Evolutionary conservation across 2,888 invertebrate genomes (phyloP).

Genomic region (Chrysina gloriosa): DNA sequence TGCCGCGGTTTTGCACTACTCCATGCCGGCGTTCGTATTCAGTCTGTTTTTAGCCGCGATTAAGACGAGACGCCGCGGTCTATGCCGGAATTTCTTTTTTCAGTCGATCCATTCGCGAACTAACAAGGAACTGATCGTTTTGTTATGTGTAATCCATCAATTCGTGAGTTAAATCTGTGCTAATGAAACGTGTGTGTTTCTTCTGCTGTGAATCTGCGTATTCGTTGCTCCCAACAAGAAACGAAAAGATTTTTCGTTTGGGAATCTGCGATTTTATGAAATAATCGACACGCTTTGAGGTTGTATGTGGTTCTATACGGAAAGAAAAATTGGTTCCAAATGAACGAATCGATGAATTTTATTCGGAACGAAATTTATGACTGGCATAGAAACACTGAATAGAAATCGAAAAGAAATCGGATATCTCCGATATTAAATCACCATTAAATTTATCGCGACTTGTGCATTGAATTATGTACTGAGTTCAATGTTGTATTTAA

Average conservation of each 20-base stretch:
- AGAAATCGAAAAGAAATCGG: background rate
- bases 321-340: background rate
- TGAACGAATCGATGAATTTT: background rate
- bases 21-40: slow-evolving; percentile 1
- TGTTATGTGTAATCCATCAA: no score
- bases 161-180: no score
- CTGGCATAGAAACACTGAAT: no score
- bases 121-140: no score
- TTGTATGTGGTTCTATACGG: slow-evolving; percentile 20
- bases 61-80: slow-evolving; percentile 6
- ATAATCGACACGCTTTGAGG: no score
- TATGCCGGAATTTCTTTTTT: slow-evolving; percentile 1
- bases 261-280: background rate
- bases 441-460: background rate
- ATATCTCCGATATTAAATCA: background rate
- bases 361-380: no score
- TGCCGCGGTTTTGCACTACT: background rate
- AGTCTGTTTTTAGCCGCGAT: slow-evolving; percentile 27
- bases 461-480: background rate
- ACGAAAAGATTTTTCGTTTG: no score
- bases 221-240: no score
- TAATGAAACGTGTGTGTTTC: no score
- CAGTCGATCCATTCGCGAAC: background rate
- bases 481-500: background rate
- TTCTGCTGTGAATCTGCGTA: no score